Evolutionary conservation across 2,113 vertebrate genomes (phyloP), one percentile per base, ranked within the genome.

Genomic region (Gulo gulo): DNA sequence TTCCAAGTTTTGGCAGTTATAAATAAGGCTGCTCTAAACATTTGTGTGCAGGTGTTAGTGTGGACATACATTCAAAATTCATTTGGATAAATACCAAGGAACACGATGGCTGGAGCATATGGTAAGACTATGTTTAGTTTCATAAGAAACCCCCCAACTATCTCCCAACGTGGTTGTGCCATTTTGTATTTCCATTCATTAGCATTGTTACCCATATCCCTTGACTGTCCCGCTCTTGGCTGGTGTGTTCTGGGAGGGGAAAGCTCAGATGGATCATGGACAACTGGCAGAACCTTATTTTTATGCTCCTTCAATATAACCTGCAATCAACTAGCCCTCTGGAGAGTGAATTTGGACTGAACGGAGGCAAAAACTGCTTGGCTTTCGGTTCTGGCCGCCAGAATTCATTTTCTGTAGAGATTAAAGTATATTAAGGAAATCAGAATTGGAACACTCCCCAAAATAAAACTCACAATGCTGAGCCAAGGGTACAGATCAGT

Each of bases 351-450:
- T 57, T 21, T 88, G 90, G 57, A 92, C 61, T n/a, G 18, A 69
- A 85, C 47, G 7, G n/a, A 93, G 36, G 82, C 31, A 80, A 76
- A 94, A 63, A 13, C 24, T 91, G 78, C 90, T 65, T 86, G 50
- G 83, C 73, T 93, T 36, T 95, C 55, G 14, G 14, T 95, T 91
- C 55, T 86, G 90, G 65, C 63, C 39, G 50, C n/a, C 94, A 96
- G 92, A 91, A 78, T 85, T 63, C 13, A 57, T 91, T 95, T 95
- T 89, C 63, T 67, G 29, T 47, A 85, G 57, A 85, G 39, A 88
- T 55, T 67, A 69, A 78, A 93, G 6, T 42, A 18, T 86, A 94
- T 67, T 83, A 78, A 71, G 50, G 57, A 88, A 94, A 89, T 82
- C 36, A 74, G 85, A 86, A 91, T 16, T 82, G 55, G 71, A 57